Evolutionary conservation across 2,888 invertebrate species (phyloP), one percentile per base, ranked within the genome.

Genomic region (Eristalinus sepulchralis): DNA sequence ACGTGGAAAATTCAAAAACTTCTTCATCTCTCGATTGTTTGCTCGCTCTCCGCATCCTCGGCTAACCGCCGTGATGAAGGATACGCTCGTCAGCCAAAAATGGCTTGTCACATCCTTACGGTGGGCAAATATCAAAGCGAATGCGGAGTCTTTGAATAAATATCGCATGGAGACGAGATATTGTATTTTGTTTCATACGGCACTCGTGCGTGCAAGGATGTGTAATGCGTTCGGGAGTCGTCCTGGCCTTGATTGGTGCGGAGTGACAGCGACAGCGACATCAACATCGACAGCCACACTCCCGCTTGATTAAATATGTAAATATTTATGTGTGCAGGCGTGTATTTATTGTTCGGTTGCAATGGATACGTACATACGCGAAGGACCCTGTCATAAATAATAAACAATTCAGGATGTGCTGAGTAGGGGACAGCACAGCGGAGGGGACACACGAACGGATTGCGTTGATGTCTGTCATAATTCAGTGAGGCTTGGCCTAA

Each of bases 261-360:
- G 17, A 11, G 11, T 24, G 22, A 24, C 24, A 71, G 31, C 13
- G 31, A 67, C 34, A 60, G 55, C 47, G 36, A 11, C 36, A 27
- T 27, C 27, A 27, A 24, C 24, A 71, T 17, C 20, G 31, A 67
- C 34, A 60, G 55, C 47, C 36, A 11, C 36, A 59, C 57, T 75
- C 66, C 27, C 39, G 75, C 57, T 66, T 75, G 64, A 75, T 66
- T 75, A 75, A 75, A 75, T 66, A 75, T 59, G 66, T 66, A 75
- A 75, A 75, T 75, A 60, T 60, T 60, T 71, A 60, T 71, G 59
- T 13, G 27, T 27, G 31, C n/a, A 10, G 34, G 27, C 4, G 57
- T 5, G 11, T 64, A 10, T 47, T 24, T 24, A 31, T 31, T 36
- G 36, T 36, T 55, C 24, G 36, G 53, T 34, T 47, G 47, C 68